Evolutionary conservation across 2,113 vertebrate species (phyloP), one percentile per base, ranked within the genome.

Genomic region (Lutjanus erythropterus): DNA sequence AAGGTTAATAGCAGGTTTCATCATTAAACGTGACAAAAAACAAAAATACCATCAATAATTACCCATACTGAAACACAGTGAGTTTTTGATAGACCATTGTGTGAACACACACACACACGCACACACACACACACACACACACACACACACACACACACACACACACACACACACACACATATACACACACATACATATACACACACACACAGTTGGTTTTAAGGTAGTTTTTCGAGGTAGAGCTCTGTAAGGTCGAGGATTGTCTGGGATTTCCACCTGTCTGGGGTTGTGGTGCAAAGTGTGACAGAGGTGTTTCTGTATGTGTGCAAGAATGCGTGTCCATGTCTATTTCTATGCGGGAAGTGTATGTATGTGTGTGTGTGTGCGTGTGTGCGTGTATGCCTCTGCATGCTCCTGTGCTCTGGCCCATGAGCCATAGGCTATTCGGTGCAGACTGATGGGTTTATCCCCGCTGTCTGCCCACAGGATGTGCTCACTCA

Each of bases 241-340:
- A 81, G 41, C 10, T n/a, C 35, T 65, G 47, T 52, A 49, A 59
- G 35, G 56, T 84, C 58, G 59, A 71, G 87, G 77, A 89, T 88
- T 70, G 55, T 79, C 41, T 77, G 79, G 86, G 80, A 88, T 85
- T 91, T 92, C 83, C 72, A 81, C 62, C 65, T 84, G 75, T 86
- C 80, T 80, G 66, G 76, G 42, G 9, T 37, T 64, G 16, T 81
- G 72, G 75, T 66, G 60, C 66, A 82, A 70, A 74, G 47, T 77
- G 71, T 82, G 31, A 71, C 29, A 21, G 44, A 61, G 53, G 69
- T 72, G 67, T 76, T 67, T 68, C 25, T 46, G 70, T 18, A 29
- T 56, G 49, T 42, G 41, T 75, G 49, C 3, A 6, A 66, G 23
- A 69, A 56, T 72, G 50, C 8, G 12, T 41, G 41, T 53, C 33